phyloP scores from a whole-genome alignment of 2,888 invertebrate species.

The Rutpela maculata region DNA sequence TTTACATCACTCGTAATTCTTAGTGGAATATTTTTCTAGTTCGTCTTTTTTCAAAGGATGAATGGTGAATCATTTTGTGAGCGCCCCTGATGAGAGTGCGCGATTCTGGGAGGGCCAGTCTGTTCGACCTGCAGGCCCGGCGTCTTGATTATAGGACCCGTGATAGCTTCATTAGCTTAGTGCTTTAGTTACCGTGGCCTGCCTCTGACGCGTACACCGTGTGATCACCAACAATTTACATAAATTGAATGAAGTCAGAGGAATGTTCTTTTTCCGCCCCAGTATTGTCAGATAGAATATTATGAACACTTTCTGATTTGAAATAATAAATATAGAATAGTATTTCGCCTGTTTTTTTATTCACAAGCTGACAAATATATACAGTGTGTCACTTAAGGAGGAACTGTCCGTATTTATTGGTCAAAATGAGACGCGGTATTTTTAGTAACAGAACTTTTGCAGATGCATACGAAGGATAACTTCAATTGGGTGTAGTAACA shows the following conservation, averaged over 20 bases:
- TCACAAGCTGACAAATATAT: no score
- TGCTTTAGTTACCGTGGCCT: slow-evolving; percentile 50
- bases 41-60: slow-evolving; percentile 11
- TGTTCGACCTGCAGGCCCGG: slow-evolving; percentile 61
- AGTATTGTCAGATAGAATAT: neutral
- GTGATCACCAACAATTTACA: slow-evolving; percentile 41
- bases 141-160: slow-evolving; percentile 68
- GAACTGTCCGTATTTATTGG: no score
- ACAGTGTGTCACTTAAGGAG: no score
- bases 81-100: slow-evolving; percentile 32
- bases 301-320: neutral
- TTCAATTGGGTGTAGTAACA: no score
- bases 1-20: no score
- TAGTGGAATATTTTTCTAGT: neutral
- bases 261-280: neutral
- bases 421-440: no score
- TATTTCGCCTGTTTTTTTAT: no score
- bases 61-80: slow-evolving; percentile 20
- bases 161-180: slow-evolving; percentile 69
- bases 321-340: no score
- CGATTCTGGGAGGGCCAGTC: slow-evolving; percentile 56
- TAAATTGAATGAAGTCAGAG: slow-evolving; percentile 13
- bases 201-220: slow-evolving; percentile 52
- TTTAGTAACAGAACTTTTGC: no score
- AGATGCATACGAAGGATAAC: no score